phyloP scores from a whole-genome alignment of 2,888 invertebrate species.

The Salticus scenicus region DNA sequence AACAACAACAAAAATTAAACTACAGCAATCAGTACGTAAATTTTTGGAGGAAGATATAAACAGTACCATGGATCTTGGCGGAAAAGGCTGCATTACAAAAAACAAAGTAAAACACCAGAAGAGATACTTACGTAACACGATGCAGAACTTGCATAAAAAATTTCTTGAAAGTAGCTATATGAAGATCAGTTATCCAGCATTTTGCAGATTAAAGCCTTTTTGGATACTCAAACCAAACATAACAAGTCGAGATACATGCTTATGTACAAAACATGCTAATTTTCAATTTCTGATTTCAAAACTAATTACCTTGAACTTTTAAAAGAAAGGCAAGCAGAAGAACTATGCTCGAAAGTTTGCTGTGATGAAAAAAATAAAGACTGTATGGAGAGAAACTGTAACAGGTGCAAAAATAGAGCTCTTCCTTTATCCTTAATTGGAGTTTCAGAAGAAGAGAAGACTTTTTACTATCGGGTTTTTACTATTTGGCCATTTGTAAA shows the following conservation, averaged over 20 bases:
- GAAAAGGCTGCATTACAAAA: slow-evolving; percentile 5
- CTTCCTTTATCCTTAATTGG: not conserved
- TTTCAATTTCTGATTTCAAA: not conserved
- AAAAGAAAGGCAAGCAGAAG: not conserved
- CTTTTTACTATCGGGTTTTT: not conserved
- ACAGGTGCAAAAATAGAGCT: not conserved
- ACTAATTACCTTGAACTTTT: not conserved
- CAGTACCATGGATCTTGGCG: not conserved
- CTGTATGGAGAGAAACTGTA: not conserved
- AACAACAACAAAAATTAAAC: not conserved
- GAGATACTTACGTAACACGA: not conserved
- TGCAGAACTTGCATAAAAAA: slow-evolving; percentile 3
- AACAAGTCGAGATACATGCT: not conserved
- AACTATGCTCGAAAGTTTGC: not conserved
- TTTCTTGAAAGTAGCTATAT: not conserved
- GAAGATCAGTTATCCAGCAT: not conserved
- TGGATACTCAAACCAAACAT: too few species aligned
- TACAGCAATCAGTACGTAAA: not conserved
- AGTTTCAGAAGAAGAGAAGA: not conserved
- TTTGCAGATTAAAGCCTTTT: not conserved
- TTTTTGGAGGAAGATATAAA: not conserved
- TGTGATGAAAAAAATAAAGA: not conserved
- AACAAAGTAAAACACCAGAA: not conserved
- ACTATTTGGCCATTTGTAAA: too few species aligned
- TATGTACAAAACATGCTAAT: slow-evolving; percentile 5